phyloP scores from a whole-genome alignment of 2,113 vertebrate genomes.

The Crotalus horridus region DNA sequence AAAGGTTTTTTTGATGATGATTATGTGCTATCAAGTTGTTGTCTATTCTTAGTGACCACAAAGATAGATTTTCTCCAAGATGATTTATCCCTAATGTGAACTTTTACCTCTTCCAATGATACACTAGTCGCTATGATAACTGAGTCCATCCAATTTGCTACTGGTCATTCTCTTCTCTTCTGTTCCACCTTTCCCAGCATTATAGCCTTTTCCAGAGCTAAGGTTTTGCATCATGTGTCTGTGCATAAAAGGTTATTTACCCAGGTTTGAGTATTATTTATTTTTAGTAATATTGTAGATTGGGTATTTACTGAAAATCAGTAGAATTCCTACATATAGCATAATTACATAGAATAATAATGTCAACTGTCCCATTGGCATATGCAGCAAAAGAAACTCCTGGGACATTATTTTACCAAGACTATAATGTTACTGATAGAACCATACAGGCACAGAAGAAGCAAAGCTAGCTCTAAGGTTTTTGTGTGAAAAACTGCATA shows the following conservation, averaged over 20 bases:
- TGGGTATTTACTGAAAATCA: not conserved
- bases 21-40: not conserved
- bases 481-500: too few relatives aligned
- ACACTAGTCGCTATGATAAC: not conserved
- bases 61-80: not conserved
- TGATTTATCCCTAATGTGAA: not conserved
- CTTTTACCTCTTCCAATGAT: not conserved
- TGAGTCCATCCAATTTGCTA: not conserved
- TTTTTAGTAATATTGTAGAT: not conserved
- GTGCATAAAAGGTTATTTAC: not conserved
- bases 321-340: not conserved
- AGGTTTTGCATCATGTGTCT: not conserved
- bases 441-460: too few relatives aligned
- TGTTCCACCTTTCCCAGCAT: not conserved
- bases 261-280: not conserved
- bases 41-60: not conserved
- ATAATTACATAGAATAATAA: not conserved
- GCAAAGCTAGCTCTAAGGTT: too few relatives aligned
- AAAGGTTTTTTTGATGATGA: not conserved
- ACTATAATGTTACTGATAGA: too few relatives aligned
- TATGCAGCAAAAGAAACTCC: too few relatives aligned
- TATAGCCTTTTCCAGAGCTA: not conserved
- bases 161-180: not conserved
- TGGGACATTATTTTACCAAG: too few relatives aligned
- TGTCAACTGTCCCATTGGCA: too few relatives aligned